Base-by-base conservation (phyloP, 2,797 vertebrate genomes). In the Dromococcyx pavoninus region DNA sequence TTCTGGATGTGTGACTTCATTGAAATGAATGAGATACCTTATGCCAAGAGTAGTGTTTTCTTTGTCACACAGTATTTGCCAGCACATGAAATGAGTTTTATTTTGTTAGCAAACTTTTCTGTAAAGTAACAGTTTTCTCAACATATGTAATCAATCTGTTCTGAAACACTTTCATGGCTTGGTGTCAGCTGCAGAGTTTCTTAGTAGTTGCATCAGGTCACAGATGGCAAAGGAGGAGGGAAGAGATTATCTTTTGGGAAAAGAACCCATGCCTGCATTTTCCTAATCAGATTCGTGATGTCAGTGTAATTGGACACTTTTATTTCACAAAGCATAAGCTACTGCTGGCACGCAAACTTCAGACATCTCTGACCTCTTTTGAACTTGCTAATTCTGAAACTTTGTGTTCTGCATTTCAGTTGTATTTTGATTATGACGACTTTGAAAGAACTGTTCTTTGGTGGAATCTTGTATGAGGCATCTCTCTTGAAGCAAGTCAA, bases 401-500 rank as follows among this genome's bases (percentile, higher is more conserved):
- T 62, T 88, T 89, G 41, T 94, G 30, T 61, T 92, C 70, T 86
- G 71, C 33, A 3, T 89, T 93, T 88, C 73, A 89, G 13, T 46
- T 74, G 46, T 48, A 30, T 70, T 93, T 84, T 95, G 93, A 84
- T 95, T 76, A 32, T 58, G 66, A 70, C 1, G 43, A 25, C 65
- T 90, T 94, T 57, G 66, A 89, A 93, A 67, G 62, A 58, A 14
- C 46, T 66, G 37, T 73, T 33, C 78, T 90, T 95, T 74, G 74
- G 66, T 94, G 60, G 56, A 54, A 57, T 71, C 72, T 76, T 27
- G 2, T 50, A 33, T 66, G 61, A 95, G 44, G 56, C 32, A n/a
- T 80, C 51, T 89, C 35, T 93, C 65, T 91, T 82, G 64, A 94
- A 89, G 54, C 95, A 94, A 80, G 89, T 95, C 91, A 60, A 88